Evolutionary conservation across 2,797 vertebrate species (phyloP).

Genomic region (Mycteria americana): DNA sequence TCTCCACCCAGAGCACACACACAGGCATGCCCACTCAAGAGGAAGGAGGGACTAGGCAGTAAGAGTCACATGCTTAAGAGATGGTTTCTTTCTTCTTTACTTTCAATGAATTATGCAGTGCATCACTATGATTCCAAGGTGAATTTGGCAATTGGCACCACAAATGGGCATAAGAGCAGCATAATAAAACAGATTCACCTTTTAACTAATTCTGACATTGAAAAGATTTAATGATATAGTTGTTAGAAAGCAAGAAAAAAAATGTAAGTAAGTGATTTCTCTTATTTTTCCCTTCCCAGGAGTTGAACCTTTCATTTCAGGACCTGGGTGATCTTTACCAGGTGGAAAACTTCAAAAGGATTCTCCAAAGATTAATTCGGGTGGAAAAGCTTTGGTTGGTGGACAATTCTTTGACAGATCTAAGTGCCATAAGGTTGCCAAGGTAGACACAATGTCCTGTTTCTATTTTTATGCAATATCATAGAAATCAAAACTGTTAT

Average conservation of each 20-base stretch:
- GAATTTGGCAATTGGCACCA: neutral
- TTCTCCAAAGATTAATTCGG: constrained; percentile 87
- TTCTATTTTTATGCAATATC: neutral
- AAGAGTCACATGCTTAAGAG: neutral
- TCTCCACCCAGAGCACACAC: neutral
- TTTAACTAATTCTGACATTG: neutral
- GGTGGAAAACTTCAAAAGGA: constrained; percentile 86
- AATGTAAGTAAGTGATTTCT: neutral
- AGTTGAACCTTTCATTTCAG: constrained; percentile 93
- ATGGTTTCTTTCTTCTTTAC: neutral
- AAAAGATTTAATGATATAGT: neutral
- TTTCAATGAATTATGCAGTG: neutral
- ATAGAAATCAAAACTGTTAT: neutral
- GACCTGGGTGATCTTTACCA: constrained; percentile 90
- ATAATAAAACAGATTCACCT: neutral
- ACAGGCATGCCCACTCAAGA: neutral
- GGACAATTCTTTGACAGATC: constrained; percentile 86
- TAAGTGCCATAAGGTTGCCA: constrained; percentile 91
- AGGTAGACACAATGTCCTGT: constrained; percentile 73
- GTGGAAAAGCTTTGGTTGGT: constrained; percentile 91
- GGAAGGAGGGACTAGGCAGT: neutral
- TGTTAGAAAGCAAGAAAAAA: neutral
- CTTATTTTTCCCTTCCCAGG: constrained; percentile 70
- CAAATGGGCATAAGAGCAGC: neutral
- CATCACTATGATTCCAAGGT: neutral